Conservation (phyloP, 53 echinoderm and acorn worm genomes). For the Antedon mediterranea region DNA sequence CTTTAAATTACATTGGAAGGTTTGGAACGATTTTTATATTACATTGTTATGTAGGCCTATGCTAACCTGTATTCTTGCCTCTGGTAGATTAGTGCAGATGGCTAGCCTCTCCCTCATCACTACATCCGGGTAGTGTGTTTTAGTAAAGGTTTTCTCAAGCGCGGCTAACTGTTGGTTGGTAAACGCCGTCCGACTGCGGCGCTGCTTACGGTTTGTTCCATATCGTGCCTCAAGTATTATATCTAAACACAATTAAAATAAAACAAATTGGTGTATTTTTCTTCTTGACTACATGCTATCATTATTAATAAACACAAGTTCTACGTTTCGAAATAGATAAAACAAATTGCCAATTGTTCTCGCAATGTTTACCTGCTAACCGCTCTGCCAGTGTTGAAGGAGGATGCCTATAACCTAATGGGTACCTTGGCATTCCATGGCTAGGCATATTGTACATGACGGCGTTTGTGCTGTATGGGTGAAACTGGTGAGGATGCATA, state of each 20-base stretch:
- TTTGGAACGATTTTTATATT: no score
- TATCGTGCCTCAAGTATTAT: constrained; percentile 92
- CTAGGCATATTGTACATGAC: background rate
- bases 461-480: background rate
- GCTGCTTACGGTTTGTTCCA: constrained; percentile 88
- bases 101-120: constrained; percentile 89
- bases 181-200: constrained; percentile 96
- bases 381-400: background rate
- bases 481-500: background rate
- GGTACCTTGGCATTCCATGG: background rate
- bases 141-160: constrained; percentile 92
- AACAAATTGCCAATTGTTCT: no score
- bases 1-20: no score
- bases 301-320: no score
- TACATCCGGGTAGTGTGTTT: constrained; percentile 99
- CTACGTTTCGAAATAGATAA: no score
- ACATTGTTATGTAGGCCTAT: no score
- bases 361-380: background rate
- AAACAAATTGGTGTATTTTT: no score
- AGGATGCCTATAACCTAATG: background rate
- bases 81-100: constrained; percentile 95
- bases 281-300: no score
- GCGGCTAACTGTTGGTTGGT: constrained; percentile 98
- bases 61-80: constrained; percentile 85
- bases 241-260: constrained; percentile 36